Evolutionary conservation across 2,797 vertebrate species (phyloP).

Genomic region (Prunella strophiata): DNA sequence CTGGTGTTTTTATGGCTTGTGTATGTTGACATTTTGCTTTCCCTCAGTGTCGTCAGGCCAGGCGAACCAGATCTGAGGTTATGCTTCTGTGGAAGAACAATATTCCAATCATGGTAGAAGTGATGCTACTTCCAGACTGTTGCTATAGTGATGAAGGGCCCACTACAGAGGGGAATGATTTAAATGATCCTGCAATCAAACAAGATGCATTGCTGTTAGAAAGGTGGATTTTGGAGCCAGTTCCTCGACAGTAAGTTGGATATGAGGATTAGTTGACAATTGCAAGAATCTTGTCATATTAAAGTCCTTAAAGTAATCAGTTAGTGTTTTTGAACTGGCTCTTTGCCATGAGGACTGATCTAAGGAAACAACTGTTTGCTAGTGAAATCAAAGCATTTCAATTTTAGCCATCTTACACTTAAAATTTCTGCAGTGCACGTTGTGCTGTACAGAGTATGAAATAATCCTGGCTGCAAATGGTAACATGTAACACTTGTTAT

Average conservation of each 20-base stretch:
- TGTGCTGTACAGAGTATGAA: neutral
- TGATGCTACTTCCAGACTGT: conserved; percentile 98
- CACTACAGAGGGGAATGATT: conserved; percentile 86
- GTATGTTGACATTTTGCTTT: neutral
- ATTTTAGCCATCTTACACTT: neutral
- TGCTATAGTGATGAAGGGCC: conserved; percentile 97
- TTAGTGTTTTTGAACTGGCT: neutral
- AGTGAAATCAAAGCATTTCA: neutral
- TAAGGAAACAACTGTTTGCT: neutral
- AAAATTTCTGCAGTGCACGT: neutral
- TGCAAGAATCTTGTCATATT: neutral
- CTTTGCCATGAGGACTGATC: neutral
- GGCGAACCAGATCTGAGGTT: conserved; percentile 92
- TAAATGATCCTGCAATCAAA: conserved; percentile 95
- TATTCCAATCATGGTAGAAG: conserved; percentile 99
- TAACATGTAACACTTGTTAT: neutral
- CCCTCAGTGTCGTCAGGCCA: conserved; percentile 92
- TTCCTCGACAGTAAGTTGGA: conserved; percentile 92
- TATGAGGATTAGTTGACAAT: neutral
- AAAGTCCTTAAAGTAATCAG: neutral
- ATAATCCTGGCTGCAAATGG: neutral
- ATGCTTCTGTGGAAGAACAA: conserved; percentile 94
- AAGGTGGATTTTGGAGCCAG: conserved; percentile 95
- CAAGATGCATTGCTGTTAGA: conserved; percentile 95
- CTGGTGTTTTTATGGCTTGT: neutral